These are phyloP conservation scores for Druon quercuslanigerum DNA, from an alignment of 1,140 invertebrate genomes.

Conservation along the genomic window DNA sequence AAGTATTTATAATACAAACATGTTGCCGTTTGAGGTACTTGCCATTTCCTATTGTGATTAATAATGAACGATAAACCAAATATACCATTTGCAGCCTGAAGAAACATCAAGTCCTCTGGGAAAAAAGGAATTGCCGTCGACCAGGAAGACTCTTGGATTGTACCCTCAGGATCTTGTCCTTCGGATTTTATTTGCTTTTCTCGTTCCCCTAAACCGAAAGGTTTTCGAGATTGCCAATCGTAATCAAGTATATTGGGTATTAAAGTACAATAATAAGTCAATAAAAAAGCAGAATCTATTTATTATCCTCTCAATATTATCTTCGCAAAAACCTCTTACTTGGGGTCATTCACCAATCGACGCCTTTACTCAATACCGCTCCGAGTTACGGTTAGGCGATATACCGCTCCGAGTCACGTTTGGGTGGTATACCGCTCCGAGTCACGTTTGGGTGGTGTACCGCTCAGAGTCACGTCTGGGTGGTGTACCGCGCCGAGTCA, in stretches of 20 bases:
- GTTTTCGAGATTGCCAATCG: constrained; percentile 41
- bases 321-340: too few relatives aligned
- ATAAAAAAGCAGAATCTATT: neutral
- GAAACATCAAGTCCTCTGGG: constrained; percentile 30
- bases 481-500: too few relatives aligned
- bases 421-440: too few relatives aligned
- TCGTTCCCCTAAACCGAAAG: constrained; percentile 29
- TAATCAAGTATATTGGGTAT: constrained; percentile 34
- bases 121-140: constrained; percentile 32
- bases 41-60: neutral
- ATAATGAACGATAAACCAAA: neutral
- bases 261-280: neutral
- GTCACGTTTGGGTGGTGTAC: too few relatives aligned
- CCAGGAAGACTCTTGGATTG: constrained; percentile 29
- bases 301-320: constrained; percentile 6
- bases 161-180: constrained; percentile 27
- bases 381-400: too few relatives aligned
- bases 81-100: constrained; percentile 4
- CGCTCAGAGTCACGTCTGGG: too few relatives aligned
- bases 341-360: too few relatives aligned
- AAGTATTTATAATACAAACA: neutral
- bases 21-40: neutral
- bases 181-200: constrained; percentile 33
- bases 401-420: too few relatives aligned
- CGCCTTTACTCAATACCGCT: too few relatives aligned